Percentiles rank a stretch among this genome's conserved stretches.
These are phyloP conservation scores for Chlorospingus semifuscus DNA, from an alignment of 2,797 vertebrate species.

Conservation along the genomic window DNA sequence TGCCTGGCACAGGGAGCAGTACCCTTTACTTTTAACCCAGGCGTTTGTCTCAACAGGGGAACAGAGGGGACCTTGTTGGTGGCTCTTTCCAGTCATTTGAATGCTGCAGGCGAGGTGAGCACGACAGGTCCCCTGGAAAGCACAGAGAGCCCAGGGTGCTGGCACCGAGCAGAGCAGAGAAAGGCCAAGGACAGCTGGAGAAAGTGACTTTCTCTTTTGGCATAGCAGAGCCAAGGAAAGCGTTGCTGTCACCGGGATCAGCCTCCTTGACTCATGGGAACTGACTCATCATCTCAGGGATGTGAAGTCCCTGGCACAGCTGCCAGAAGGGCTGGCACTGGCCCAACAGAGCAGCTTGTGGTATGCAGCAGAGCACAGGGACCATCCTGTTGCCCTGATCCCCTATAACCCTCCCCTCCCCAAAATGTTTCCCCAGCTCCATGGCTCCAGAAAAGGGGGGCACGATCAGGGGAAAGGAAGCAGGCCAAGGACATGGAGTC, in stretches of 20 bases:
- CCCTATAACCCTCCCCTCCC: background rate
- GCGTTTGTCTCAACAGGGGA: background rate
- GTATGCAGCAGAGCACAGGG: too few relatives aligned
- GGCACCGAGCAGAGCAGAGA: background rate
- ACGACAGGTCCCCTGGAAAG: background rate
- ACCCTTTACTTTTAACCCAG: background rate
- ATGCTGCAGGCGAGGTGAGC: rapidly evolving
- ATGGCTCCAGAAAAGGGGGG: rapidly evolving
- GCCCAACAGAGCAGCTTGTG: background rate
- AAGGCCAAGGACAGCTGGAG: background rate
- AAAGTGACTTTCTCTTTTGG: background rate
- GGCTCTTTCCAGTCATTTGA: background rate
- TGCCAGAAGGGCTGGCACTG: background rate
- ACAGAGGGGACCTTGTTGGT: background rate
- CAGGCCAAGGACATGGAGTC: background rate
- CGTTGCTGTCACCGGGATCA: rapidly evolving
- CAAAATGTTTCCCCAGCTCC: background rate
- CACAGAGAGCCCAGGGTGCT: background rate
- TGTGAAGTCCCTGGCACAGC: rapidly evolving
- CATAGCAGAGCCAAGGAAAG: background rate
- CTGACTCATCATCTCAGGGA: background rate
- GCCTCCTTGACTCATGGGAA: background rate
- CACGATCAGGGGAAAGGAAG: background rate
- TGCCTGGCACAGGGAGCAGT: rapidly evolving
- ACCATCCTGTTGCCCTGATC: background rate